Percentiles rank a stretch among this genome's conserved stretches.
Evolutionary conservation across 2,797 vertebrate species (phyloP).

Genomic region (Zonotrichia albicollis): DNA sequence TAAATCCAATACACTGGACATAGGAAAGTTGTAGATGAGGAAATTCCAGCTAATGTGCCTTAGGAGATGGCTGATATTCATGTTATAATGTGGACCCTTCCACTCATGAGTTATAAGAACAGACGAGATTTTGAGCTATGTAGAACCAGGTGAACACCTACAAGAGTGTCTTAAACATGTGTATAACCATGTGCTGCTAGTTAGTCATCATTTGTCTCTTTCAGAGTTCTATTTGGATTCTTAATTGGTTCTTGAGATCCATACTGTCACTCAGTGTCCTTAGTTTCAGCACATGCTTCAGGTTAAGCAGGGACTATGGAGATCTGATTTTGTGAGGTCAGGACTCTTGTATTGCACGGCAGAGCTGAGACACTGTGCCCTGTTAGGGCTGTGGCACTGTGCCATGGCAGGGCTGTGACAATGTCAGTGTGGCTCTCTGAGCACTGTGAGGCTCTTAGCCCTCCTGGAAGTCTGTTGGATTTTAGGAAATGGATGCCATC

Average conservation of each 20-base stretch:
- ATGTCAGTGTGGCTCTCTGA: accelerated
- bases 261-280: background rate
- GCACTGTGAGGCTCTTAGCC: background rate
- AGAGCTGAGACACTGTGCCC: background rate
- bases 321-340: background rate
- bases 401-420: background rate
- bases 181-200: accelerated
- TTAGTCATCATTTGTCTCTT: background rate
- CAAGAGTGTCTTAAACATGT: background rate
- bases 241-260: background rate
- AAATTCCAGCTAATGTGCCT: background rate
- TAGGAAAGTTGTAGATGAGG: slow-evolving; percentile 28
- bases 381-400: background rate
- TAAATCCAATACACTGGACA: slow-evolving; percentile 12
- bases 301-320: background rate
- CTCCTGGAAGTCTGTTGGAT: background rate
- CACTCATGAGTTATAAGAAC: background rate
- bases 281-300: background rate
- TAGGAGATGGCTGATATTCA: background rate
- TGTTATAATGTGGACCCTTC: background rate
- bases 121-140: background rate
- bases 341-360: accelerated
- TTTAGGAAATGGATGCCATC: background rate
- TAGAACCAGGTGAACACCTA: background rate
- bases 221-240: background rate